These are phyloP conservation scores for Pollenia labialis DNA, from an alignment of 2,888 invertebrate genomes.

Conservation along the genomic window DNA sequence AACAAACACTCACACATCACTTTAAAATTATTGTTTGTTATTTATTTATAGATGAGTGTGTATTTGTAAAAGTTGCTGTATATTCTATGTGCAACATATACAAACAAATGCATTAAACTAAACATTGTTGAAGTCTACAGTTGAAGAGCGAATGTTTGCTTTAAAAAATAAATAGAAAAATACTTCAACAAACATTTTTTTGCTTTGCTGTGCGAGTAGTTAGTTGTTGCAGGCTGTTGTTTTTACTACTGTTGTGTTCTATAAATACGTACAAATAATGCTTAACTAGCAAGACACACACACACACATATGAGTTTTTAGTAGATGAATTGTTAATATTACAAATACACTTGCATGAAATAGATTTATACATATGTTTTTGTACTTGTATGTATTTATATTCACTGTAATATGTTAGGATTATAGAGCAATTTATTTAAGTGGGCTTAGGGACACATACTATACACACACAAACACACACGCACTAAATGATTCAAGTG, in stretches of 20 bases:
- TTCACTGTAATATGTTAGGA: conserved; percentile 65
- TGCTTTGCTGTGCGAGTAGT: not conserved
- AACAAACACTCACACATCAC: conserved; percentile 51
- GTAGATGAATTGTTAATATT: conserved; percentile 51
- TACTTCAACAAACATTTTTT: not conserved
- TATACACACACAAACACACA: conserved; percentile 5
- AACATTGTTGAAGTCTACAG: conserved; percentile 46
- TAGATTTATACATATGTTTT: not conserved
- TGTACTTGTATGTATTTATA: conserved; percentile 19
- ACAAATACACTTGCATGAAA: conserved; percentile 11
- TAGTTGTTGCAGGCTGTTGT: conserved; percentile 48
- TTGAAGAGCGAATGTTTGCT: conserved; percentile 65
- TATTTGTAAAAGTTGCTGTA: conserved; percentile 38
- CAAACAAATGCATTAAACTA: not conserved
- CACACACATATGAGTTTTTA: not conserved
- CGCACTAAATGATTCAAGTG: not conserved
- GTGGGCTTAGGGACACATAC: conserved; percentile 58
- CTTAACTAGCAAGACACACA: conserved; percentile 60
- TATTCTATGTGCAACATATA: conserved; percentile 17
- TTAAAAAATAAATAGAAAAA: conserved; percentile 56
- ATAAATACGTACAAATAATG: conserved; percentile 69
- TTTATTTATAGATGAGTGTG: conserved; percentile 61
- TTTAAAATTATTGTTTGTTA: conserved; percentile 67
- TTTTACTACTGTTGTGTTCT: conserved; percentile 65
- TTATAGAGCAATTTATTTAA: conserved; percentile 72